phyloP scores from a whole-genome alignment of 2,888 invertebrate genomes.

The Cerceris rybyensis region DNA sequence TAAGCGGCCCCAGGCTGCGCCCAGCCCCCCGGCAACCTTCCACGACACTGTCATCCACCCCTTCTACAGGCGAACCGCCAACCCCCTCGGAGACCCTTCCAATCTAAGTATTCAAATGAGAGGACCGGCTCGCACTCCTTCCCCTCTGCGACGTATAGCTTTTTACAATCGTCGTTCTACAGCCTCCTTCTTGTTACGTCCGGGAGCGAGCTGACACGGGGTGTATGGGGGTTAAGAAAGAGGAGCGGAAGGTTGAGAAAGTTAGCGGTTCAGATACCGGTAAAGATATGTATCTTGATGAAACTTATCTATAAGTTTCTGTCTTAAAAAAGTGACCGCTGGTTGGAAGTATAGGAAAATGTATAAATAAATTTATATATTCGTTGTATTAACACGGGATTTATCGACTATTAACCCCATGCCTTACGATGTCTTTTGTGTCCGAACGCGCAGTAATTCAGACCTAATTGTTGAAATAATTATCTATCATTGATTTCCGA shows the following conservation, averaged over 20 bases:
- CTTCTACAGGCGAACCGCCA: conserved; percentile 45
- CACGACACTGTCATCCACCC: conserved; percentile 37
- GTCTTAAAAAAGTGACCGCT: too few relatives aligned
- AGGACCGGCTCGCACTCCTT: conserved; percentile 70
- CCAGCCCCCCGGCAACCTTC: conserved; percentile 34
- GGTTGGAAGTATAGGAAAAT: too few relatives aligned
- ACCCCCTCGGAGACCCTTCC: conserved; percentile 74
- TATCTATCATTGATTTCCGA: too few relatives aligned
- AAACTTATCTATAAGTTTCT: neutral
- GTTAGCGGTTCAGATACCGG: neutral
- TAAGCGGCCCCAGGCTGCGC: conserved; percentile 73
- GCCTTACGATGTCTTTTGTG: too few relatives aligned
- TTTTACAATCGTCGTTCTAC: conserved; percentile 75
- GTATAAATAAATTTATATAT: too few relatives aligned
- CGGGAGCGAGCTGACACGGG: neutral
- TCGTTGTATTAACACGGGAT: too few relatives aligned
- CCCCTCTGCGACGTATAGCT: conserved; percentile 70
- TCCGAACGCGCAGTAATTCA: too few relatives aligned
- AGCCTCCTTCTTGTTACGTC: conserved; percentile 54
- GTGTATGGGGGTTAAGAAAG: conserved; percentile 14
- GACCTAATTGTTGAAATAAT: too few relatives aligned
- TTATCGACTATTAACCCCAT: too few relatives aligned
- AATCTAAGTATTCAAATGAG: conserved; percentile 82
- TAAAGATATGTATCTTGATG: too few relatives aligned
- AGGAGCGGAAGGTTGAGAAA: conserved; percentile 47